These are phyloP conservation scores for Psilopogon haemacephalus DNA, from an alignment of 2,113 vertebrate species.

Conservation along the genomic window DNA sequence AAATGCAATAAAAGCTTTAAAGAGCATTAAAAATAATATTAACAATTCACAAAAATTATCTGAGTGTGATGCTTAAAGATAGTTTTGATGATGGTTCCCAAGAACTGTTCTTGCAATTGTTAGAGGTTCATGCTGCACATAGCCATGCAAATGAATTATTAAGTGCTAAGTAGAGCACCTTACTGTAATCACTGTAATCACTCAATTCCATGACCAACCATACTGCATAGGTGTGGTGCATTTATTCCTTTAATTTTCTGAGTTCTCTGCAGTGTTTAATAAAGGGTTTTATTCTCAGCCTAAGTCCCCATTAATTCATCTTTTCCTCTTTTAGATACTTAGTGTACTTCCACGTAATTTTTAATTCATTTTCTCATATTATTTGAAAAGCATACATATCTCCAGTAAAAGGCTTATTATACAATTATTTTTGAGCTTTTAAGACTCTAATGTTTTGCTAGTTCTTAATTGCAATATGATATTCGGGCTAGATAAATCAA, in stretches of 20 bases:
- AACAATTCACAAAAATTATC: neutral
- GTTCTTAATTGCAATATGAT: neutral
- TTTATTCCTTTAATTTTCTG: neutral
- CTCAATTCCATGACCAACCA: neutral
- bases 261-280: neutral
- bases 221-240: neutral
- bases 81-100: neutral
- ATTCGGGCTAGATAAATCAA: neutral
- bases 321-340: neutral
- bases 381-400: neutral
- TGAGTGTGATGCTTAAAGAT: neutral
- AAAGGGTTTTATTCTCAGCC: neutral
- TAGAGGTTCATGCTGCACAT: neutral
- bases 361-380: neutral
- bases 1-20: neutral
- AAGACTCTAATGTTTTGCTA: neutral
- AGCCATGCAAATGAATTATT: neutral
- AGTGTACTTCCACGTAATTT: neutral
- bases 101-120: neutral
- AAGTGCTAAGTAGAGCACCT: neutral
- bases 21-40: neutral
- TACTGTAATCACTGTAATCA: neutral
- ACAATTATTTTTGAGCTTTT: neutral
- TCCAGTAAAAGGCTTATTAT: neutral
- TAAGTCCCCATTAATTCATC: neutral